Base-by-base conservation (phyloP, 2,888 invertebrate species). In the Sisyra terminalis region DNA sequence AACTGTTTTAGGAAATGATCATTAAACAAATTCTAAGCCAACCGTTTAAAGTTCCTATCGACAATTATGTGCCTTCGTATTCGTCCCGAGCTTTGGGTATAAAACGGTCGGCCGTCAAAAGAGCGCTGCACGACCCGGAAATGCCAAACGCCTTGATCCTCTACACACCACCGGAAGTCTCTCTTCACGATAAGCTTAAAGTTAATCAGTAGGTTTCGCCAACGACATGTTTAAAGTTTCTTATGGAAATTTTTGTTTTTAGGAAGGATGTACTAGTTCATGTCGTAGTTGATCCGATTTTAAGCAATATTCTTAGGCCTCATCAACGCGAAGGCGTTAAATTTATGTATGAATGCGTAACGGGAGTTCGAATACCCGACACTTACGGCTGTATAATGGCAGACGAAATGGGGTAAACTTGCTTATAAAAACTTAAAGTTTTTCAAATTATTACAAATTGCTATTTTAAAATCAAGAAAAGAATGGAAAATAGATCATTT, bases 291-390 rank as follows among this genome's bases (percentile, higher is more conserved):
- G 98, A 98, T 69, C 98, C 98, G 0, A 59, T 84, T 2, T 66
- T 99, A 2, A 83, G 87, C 11, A 85, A 87, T 56, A 74, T 97
- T 45, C 65, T 98, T 3, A 69, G 98, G 39, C 97, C 98, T 0
- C 98, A 98, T 76, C 98, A 98, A 61, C 74, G 97, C 49, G 97
- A 98, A 70, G 98, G 98, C 29, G 97, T 98, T 0, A 88, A 88
- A 57, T 98, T 98, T 59, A 96, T 98, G 94, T 98, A 93, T 57
- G 94, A 98, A 58, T 98, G 97, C 66, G 94, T 97, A 3, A 92
- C 88, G 7, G 98, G 97, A 1, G 67, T 73, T 31, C 83, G 89
- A 53, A 90, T 93, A 50, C 81, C 84, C 44, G 72, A 75, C 46
- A 83, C 83, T 18, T 82, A 73, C 60, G 98, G 98, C 1, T 98